These are phyloP conservation scores for Turritopsis dohrnii DNA, from an alignment of 30 jellyfish, hydroid and myxozoan genomes.

Conservation along the genomic window DNA sequence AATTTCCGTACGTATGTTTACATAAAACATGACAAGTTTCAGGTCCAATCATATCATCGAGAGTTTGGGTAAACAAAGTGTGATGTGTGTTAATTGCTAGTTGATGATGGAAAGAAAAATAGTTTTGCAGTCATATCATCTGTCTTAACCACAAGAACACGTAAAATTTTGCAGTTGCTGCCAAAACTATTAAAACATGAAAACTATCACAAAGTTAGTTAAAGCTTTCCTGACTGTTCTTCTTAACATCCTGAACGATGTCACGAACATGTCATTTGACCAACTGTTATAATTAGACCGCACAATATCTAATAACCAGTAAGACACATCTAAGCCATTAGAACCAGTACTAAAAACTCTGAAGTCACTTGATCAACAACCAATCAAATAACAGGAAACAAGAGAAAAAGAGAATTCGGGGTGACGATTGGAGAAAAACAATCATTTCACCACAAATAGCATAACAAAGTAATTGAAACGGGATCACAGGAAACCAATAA, in stretches of 20 bases:
- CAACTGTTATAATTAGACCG: not conserved
- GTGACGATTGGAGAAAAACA: not conserved
- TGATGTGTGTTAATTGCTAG: not conserved
- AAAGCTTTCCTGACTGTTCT: not conserved
- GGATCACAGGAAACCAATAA: not conserved
- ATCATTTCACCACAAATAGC: not conserved
- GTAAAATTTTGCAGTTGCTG: not conserved
- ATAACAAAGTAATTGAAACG: not conserved
- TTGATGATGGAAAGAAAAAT: not conserved
- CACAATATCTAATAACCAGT: too few species aligned
- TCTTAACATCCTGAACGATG: not conserved
- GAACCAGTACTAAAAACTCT: too few species aligned
- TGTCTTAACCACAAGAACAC: not conserved
- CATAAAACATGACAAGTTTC: not conserved
- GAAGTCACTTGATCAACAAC: not conserved
- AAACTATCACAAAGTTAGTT: not conserved
- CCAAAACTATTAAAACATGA: not conserved
- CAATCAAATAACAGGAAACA: not conserved
- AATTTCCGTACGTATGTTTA: not conserved
- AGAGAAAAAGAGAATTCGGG: not conserved
- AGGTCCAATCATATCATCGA: not conserved
- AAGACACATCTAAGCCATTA: too few species aligned
- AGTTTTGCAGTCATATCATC: not conserved
- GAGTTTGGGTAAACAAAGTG: not conserved
- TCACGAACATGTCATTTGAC: not conserved